These are phyloP conservation scores for Cryptoprocta ferox DNA, from an alignment of 2,797 vertebrate genomes.

Conservation along the genomic window DNA sequence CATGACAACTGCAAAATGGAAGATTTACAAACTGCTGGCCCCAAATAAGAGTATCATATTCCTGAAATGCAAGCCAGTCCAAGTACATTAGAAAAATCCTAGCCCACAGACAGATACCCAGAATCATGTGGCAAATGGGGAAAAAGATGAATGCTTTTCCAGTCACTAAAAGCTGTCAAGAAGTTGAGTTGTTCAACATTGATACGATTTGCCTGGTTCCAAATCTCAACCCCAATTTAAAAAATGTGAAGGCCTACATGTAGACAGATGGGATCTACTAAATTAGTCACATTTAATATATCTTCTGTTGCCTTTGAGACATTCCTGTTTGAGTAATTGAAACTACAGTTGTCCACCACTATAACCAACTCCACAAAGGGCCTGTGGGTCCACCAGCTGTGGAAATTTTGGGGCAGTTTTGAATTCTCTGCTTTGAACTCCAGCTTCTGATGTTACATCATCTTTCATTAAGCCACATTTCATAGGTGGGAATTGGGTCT, in stretches of 20 bases:
- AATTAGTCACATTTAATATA: slow-evolving; percentile 73
- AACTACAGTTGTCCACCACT: slow-evolving; percentile 65
- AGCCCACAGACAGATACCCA: slow-evolving; percentile 74
- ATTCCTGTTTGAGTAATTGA: slow-evolving; percentile 23
- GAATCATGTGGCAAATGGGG: slow-evolving; percentile 48
- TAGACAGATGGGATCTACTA: slow-evolving; percentile 68
- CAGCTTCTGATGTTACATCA: background rate
- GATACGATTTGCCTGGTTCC: slow-evolving; percentile 72
- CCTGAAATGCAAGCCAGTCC: slow-evolving; percentile 70
- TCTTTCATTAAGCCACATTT: slow-evolving; percentile 42
- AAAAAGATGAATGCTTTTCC: slow-evolving; percentile 48
- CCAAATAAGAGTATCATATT: slow-evolving; percentile 59
- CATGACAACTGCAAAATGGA: slow-evolving; percentile 60
- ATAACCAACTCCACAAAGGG: slow-evolving; percentile 68
- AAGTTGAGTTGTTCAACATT: background rate
- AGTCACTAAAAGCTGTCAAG: slow-evolving; percentile 56
- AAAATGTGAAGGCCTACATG: slow-evolving; percentile 69
- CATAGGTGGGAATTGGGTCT: background rate
- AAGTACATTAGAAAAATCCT: slow-evolving; percentile 68
- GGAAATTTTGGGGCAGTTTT: background rate
- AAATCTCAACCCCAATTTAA: slow-evolving; percentile 79
- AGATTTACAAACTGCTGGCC: slow-evolving; percentile 68
- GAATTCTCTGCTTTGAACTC: background rate
- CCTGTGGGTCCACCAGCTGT: background rate
- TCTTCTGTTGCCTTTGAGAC: slow-evolving; percentile 54